phyloP scores from a whole-genome alignment of 2,888 invertebrate species.

The Parascotia fuliginaria region DNA sequence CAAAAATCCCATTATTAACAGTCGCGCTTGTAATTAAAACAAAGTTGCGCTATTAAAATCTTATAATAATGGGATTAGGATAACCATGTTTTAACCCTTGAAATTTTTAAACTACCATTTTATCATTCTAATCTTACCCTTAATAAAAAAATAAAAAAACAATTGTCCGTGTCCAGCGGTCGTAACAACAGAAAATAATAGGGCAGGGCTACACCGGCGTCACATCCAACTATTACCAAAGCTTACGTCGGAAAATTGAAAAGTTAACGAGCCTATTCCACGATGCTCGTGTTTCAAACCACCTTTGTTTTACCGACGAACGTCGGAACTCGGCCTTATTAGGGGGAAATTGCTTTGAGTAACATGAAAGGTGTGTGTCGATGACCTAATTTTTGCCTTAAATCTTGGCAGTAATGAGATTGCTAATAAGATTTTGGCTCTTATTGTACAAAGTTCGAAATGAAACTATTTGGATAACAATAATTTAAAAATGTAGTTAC shows the following conservation, averaged over 20 bases:
- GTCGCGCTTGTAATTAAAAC: too few relatives aligned
- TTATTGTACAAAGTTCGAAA: not conserved
- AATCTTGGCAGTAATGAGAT: slow-evolving; percentile 46
- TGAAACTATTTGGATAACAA: not conserved
- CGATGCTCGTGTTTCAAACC: slow-evolving; percentile 64
- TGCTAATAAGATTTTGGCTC: slow-evolving; percentile 8
- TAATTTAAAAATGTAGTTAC: not conserved
- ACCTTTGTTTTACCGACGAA: slow-evolving; percentile 63
- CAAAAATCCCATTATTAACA: too few relatives aligned
- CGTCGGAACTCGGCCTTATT: slow-evolving; percentile 67
- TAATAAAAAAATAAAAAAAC: slow-evolving; percentile 8
- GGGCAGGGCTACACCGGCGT: slow-evolving; percentile 31
- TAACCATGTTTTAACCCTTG: not conserved
- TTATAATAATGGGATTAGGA: not conserved
- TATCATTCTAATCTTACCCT: not conserved
- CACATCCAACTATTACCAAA: slow-evolving; percentile 52
- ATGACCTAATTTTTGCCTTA: slow-evolving; percentile 59
- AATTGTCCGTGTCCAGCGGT: slow-evolving; percentile 27
- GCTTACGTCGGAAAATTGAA: slow-evolving; percentile 79
- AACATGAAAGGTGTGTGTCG: slow-evolving; percentile 62
- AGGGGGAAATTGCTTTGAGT: slow-evolving; percentile 67
- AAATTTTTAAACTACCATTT: not conserved
- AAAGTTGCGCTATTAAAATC: too few relatives aligned
- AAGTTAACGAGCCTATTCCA: slow-evolving; percentile 81
- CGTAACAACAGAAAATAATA: slow-evolving; percentile 42